Evolutionary conservation across 2,797 vertebrate genomes (phyloP), one percentile per base, ranked within the genome.

Genomic region (Pelochelys cantorii): DNA sequence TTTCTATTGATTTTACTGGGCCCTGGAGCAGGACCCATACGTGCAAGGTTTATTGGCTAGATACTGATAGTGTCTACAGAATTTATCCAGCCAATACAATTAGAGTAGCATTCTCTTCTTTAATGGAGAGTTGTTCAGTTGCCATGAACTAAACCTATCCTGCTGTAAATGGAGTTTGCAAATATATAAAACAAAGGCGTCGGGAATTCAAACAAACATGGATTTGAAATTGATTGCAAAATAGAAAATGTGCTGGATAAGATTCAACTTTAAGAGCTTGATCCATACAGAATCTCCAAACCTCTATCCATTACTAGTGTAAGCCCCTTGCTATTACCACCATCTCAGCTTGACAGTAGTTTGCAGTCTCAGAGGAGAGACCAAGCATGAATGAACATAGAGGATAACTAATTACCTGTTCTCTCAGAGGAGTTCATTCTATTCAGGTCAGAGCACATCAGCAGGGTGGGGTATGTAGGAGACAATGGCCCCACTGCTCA

Each of bases 11-110:
- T 87, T 93, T 91, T 42, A 17, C 1, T 81, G 79, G 42, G 29
- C 84, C 95, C 57, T 86, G 84, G 87, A 84, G 93, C 84, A 88
- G 22, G 56, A 75, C 81, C 56, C 56, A 25, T 14, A 2, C 85
- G 29, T 53, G 42, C 27, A 77, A 92, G 62, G 88, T 87, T 90
- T 90, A 90, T 80, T 62, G 68, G 84, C 75, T 92, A 89, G 92
- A 96, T 65, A 93, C 42, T 59, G 48, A 55, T 79, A 83, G 81
- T 29, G 14, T 87, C 87, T 90, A 27, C 48, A 88, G 56, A 55
- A 94, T 85, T 78, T 79, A 4, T 81, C 17, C 84, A 91, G 81
- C 37, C 12, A 48, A 75, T 75, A 75, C 25, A 22, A 23, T 75
- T 37, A 75, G 7, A 7, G 4, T 48, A 75, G 22, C 6, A 5